Conservation (phyloP, 2,113 vertebrate species). For the Ceyx melanurus region DNA sequence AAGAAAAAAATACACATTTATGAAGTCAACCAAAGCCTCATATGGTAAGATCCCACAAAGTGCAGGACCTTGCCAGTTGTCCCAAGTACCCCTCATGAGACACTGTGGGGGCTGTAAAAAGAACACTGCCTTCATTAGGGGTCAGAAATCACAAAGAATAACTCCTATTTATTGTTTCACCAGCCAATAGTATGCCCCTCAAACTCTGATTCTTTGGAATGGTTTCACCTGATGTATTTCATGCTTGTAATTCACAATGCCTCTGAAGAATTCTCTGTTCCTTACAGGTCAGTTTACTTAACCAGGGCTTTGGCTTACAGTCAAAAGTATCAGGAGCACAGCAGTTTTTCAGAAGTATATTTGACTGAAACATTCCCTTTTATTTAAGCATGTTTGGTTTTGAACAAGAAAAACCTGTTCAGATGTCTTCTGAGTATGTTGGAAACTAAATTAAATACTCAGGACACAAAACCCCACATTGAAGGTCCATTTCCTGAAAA, state of each 20-base stretch:
- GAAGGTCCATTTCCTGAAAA: background rate
- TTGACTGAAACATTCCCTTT: background rate
- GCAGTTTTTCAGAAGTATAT: background rate
- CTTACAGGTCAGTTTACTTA: background rate
- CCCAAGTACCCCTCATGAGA: background rate
- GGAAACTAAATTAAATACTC: background rate
- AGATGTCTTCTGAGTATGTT: background rate
- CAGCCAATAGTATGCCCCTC: background rate
- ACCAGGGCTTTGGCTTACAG: background rate
- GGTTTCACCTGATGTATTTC: background rate
- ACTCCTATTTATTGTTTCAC: background rate
- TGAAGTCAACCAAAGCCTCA: background rate
- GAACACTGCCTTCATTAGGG: background rate
- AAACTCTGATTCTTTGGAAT: background rate
- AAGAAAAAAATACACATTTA: background rate
- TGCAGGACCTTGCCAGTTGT: background rate
- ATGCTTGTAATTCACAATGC: background rate
- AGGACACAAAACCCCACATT: accelerated
- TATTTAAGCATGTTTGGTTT: background rate
- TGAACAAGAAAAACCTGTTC: background rate
- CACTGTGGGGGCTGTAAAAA: background rate
- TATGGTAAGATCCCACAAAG: background rate
- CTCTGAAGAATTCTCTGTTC: background rate
- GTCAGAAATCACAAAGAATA: background rate
- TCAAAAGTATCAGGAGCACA: background rate